Conservation (phyloP, 1,140 invertebrate genomes). For the Macrosteles quadrilineatus region DNA sequence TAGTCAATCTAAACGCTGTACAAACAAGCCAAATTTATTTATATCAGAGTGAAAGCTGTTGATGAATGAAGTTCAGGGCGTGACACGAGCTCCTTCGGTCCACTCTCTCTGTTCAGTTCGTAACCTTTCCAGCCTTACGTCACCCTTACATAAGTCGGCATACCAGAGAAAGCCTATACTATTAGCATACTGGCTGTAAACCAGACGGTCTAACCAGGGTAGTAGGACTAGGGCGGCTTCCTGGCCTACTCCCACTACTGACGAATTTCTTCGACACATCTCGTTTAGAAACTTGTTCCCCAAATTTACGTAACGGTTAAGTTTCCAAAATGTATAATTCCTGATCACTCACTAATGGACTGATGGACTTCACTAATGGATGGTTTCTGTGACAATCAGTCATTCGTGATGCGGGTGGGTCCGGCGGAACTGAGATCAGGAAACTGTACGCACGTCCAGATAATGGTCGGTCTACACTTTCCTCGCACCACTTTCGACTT, state of each 20-base stretch:
- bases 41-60: background rate
- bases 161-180: constrained; percentile 18
- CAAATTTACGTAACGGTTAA: too few relatives aligned
- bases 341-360: too few relatives aligned
- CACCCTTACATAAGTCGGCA: background rate
- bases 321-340: too few relatives aligned
- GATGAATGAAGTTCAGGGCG: background rate
- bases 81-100: background rate
- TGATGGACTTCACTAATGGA: too few relatives aligned
- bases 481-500: constrained; percentile 20
- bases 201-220: too few relatives aligned
- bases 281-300: too few relatives aligned
- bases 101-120: constrained; percentile 24
- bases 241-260: too few relatives aligned
- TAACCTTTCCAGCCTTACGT: constrained; percentile 22
- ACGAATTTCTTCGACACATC: too few relatives aligned
- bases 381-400: too few relatives aligned
- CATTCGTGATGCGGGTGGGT: too few relatives aligned
- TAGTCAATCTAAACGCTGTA: too few relatives aligned
- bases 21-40: background rate
- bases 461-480: constrained; percentile 21
- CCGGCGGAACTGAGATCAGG: background rate
- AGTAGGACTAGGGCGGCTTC: too few relatives aligned
- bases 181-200: constrained; percentile 19
- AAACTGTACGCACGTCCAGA: constrained; percentile 18